These are phyloP conservation scores for Ctenomys sociabilis DNA, from an alignment of 2,113 vertebrate genomes.

Conservation along the genomic window DNA sequence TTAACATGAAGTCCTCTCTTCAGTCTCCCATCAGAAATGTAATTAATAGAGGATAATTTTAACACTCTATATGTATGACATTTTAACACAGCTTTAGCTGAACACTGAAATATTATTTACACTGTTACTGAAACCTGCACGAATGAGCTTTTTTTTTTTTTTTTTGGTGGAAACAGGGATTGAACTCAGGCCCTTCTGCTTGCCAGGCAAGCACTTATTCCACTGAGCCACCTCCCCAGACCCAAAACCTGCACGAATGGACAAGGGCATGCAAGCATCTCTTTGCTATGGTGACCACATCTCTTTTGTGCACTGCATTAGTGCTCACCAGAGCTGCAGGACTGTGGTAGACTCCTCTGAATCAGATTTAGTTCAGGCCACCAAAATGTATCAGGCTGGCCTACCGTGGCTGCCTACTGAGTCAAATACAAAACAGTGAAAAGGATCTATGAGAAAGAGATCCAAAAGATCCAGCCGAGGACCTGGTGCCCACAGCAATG, in stretches of 20 bases:
- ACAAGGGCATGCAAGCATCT: not conserved
- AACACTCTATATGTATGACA: not conserved
- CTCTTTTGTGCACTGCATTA: not conserved
- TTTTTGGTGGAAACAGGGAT: too few species aligned
- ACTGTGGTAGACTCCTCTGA: not conserved
- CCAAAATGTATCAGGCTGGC: not conserved
- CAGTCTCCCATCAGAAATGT: not conserved
- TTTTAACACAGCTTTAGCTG: not conserved
- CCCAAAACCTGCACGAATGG: not conserved
- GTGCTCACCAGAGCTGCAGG: not conserved
- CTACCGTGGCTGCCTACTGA: not conserved
- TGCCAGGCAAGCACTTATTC: too few species aligned
- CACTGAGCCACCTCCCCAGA: too few species aligned
- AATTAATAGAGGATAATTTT: not conserved
- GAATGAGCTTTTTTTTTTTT: too few species aligned
- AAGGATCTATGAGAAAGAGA: not conserved
- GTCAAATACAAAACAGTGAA: not conserved
- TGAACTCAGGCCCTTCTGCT: too few species aligned
- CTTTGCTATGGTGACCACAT: not conserved
- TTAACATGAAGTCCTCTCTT: not conserved
- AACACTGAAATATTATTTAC: not conserved
- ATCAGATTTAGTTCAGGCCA: not conserved
- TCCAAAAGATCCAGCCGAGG: not conserved
- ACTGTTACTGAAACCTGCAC: not conserved
- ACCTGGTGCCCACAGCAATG: not conserved